Percentiles rank a stretch among this genome's conserved stretches.
These are phyloP conservation scores for Cardiocondyla obscurior DNA, from an alignment of 1,140 invertebrate genomes.

Conservation along the genomic window DNA sequence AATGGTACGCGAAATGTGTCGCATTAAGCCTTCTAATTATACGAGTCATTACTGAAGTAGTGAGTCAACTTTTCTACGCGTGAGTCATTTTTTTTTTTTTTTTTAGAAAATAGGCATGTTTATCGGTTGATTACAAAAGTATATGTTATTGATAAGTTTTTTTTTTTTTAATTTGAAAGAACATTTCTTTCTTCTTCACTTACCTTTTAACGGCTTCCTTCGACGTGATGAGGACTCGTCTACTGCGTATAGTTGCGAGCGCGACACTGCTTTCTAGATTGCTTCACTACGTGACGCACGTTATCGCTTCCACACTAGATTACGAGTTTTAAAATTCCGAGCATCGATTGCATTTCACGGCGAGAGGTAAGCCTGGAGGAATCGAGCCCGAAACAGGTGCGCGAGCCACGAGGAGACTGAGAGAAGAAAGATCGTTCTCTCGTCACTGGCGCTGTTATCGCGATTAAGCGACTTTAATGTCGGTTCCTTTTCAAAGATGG, in stretches of 20 bases:
- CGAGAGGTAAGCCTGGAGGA: slow-evolving; percentile 3
- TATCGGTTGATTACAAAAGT: too few species aligned
- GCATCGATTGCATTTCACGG: slow-evolving; percentile 14
- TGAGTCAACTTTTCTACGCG: neutral
- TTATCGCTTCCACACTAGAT: slow-evolving; percentile 27
- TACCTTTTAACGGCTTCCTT: slow-evolving; percentile 6
- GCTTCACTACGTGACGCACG: neutral
- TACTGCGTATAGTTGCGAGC: neutral
- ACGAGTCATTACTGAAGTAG: neutral
- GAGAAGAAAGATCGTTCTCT: neutral
- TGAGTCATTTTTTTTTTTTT: slow-evolving; percentile 7
- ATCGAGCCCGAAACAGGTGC: neutral
- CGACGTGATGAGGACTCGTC: slow-evolving; percentile 22
- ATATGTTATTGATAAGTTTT: too few species aligned
- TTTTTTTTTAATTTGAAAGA: neutral
- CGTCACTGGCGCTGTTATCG: neutral
- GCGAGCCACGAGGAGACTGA: neutral
- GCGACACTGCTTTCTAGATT: slow-evolving; percentile 23
- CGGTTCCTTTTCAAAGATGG: neutral
- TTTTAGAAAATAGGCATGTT: neutral
- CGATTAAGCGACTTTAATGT: slow-evolving; percentile 38
- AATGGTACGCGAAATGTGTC: neutral
- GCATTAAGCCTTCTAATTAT: neutral
- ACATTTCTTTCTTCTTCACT: neutral
- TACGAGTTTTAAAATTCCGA: neutral